A percentile compares a stretch with the other conserved stretches of the same genome.
Evolutionary conservation across 2,888 invertebrate species (phyloP).

Genomic region (Zootermopsis nevadensis): DNA sequence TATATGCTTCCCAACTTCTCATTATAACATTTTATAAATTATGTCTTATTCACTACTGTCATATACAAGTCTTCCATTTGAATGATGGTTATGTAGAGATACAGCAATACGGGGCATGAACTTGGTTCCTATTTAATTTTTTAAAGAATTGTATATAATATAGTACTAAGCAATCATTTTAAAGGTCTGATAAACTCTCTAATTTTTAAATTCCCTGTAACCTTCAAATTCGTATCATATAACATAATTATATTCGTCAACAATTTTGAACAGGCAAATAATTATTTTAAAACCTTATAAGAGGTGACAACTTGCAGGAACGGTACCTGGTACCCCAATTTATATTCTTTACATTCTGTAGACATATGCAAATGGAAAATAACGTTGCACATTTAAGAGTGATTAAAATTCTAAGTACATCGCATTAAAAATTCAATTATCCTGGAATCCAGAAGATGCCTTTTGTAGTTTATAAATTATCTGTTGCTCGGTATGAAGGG

Average conservation of each 20-base stretch:
- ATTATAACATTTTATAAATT: conserved; percentile 29
- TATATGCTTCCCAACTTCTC: conserved; percentile 7
- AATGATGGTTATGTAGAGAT: background rate
- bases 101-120: background rate
- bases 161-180: conserved; percentile 6
- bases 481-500: too few relatives aligned
- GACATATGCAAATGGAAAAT: background rate
- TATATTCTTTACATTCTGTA: background rate
- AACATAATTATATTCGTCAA: conserved; percentile 36
- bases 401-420: background rate
- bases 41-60: background rate
- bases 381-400: background rate
- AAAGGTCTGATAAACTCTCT: conserved; percentile 15
- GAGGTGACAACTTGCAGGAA: background rate
- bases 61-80: conserved; percentile 5
- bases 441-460: too few relatives aligned
- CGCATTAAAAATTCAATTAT: too few relatives aligned
- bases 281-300: background rate
- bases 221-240: conserved; percentile 7
- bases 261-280: conserved; percentile 4
- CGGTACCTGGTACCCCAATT: background rate
- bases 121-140: background rate
- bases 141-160: background rate
- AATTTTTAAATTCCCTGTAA: conserved; percentile 35
- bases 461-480: too few relatives aligned